Conservation (phyloP, 2,797 vertebrate genomes). For the Lutjanus argentimaculatus region DNA sequence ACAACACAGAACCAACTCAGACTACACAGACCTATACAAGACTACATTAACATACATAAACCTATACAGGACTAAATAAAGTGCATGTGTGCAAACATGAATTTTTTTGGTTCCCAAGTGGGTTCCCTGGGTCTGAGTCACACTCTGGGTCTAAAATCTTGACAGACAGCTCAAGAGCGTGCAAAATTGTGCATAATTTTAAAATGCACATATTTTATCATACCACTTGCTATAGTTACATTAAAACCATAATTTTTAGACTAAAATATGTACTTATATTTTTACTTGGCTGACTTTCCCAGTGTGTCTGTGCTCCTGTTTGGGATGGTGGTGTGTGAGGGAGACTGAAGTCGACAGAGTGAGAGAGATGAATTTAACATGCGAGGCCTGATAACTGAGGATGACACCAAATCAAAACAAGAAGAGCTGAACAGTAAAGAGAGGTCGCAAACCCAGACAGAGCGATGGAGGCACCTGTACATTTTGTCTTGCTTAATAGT, state of each 20-base stretch:
- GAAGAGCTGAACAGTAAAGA: neutral
- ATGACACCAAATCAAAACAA: conserved; percentile 34
- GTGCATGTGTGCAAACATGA: no score
- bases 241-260: neutral
- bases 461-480: neutral
- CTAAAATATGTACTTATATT: neutral
- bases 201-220: neutral
- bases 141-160: no score
- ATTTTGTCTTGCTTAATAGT: neutral
- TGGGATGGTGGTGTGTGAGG: neutral
- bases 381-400: conserved; percentile 22
- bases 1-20: no score
- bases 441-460: neutral
- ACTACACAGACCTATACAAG: no score
- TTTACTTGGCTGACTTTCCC: neutral
- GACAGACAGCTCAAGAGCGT: no score
- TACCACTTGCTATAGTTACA: neutral
- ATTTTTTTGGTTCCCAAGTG: no score
- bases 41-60: no score
- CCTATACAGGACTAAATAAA: no score
- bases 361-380: conserved; percentile 37
- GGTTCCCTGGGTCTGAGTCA: no score
- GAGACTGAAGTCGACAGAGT: conserved; percentile 26
- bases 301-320: neutral
- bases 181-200: no score